phyloP scores from a whole-genome alignment of 2,797 vertebrate species.

The Pogonophryne albipinna region DNA sequence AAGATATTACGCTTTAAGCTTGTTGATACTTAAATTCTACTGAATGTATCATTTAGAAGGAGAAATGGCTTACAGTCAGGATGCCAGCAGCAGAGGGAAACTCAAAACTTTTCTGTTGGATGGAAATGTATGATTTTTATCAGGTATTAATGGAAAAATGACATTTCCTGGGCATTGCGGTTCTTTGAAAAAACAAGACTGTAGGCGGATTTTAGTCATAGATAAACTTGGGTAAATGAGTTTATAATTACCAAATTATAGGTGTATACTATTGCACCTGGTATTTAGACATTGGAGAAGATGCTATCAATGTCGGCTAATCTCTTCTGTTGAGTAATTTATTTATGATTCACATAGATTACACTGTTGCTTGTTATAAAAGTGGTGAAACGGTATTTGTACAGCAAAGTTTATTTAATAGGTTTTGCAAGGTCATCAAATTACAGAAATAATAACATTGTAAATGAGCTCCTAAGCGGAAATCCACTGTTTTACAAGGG shows the following conservation, averaged over 20 bases:
- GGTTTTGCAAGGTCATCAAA: slow-evolving; percentile 42
- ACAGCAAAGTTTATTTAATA: slow-evolving; percentile 45
- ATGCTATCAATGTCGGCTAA: slow-evolving; percentile 69
- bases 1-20: slow-evolving; percentile 65
- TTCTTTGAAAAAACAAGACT: slow-evolving; percentile 58
- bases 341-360: slow-evolving; percentile 68
- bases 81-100: slow-evolving; percentile 61
- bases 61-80: slow-evolving; percentile 65
- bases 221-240: slow-evolving; percentile 69
- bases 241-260: slow-evolving; percentile 79
- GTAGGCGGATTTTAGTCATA: slow-evolving; percentile 72
- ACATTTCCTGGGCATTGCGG: slow-evolving; percentile 67
- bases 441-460: slow-evolving; percentile 40
- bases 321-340: slow-evolving; percentile 69
- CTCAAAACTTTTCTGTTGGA: slow-evolving; percentile 65
- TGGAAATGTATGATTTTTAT: slow-evolving; percentile 75
- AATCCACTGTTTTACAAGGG: background rate
- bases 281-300: slow-evolving; percentile 72
- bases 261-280: slow-evolving; percentile 75
- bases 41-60: slow-evolving; percentile 73
- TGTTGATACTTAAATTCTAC: slow-evolving; percentile 60
- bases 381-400: slow-evolving; percentile 45
- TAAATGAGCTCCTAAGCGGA: slow-evolving; percentile 24
- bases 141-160: slow-evolving; percentile 64
- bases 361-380: slow-evolving; percentile 49